These are phyloP conservation scores for Notoglanidium macrostoma DNA, from an alignment of 2,797 vertebrate species.

Conservation along the genomic window DNA sequence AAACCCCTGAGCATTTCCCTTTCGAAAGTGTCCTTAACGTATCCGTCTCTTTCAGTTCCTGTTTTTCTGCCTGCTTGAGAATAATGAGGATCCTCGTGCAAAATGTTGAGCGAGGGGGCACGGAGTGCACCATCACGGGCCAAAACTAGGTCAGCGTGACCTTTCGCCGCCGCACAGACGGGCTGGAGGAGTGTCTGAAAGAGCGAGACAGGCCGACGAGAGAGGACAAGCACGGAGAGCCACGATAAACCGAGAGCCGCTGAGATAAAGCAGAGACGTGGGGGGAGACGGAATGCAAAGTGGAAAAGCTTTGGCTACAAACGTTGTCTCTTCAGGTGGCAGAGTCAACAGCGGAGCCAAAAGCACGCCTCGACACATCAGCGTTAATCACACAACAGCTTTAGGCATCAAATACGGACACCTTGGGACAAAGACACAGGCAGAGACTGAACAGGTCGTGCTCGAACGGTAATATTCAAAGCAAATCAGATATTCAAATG, in stretches of 20 bases:
- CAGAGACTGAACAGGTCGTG: not conserved
- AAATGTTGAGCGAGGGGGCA: conserved; percentile 42
- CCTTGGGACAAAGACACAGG: not conserved
- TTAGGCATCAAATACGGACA: conserved; percentile 38
- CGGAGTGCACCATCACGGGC: conserved; percentile 45
- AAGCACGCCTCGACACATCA: conserved; percentile 49
- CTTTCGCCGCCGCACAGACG: conserved; percentile 56
- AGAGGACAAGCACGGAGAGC: not conserved
- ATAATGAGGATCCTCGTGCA: conserved; percentile 49
- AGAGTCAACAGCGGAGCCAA: conserved; percentile 26
- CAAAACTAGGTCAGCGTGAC: conserved; percentile 62
- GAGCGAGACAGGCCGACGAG: conserved; percentile 15
- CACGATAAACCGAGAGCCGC: not conserved
- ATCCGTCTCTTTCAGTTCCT: conserved; percentile 15
- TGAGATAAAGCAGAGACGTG: conserved; percentile 12
- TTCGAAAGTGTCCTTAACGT: conserved; percentile 21
- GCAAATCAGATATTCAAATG: not conserved
- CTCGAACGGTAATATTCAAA: not conserved
- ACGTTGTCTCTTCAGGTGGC: conserved; percentile 36
- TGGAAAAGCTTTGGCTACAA: conserved; percentile 1
- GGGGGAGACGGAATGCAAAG: conserved; percentile 20
- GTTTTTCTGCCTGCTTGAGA: conserved; percentile 8
- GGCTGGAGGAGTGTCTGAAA: conserved; percentile 36
- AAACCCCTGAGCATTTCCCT: conserved; percentile 6
- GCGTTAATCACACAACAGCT: conserved; percentile 52